Evolutionary conservation across 2,888 invertebrate genomes (phyloP), one percentile per base, ranked within the genome.

Genomic region (Saturnia pavonia): DNA sequence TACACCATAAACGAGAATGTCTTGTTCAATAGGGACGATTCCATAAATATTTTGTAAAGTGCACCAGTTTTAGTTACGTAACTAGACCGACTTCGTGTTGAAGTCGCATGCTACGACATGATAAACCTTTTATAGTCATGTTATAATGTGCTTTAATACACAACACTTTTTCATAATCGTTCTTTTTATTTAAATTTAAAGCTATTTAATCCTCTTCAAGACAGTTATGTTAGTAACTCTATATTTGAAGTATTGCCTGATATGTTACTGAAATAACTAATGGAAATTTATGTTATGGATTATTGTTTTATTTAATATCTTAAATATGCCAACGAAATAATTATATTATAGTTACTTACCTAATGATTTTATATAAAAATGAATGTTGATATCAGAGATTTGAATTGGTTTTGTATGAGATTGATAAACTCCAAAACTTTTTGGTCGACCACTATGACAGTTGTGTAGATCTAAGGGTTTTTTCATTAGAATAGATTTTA

Each of bases 21-120:
- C 57, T 27, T 14, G 2, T 27, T 60, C 25, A 60, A 25, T 27
- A 19, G 57, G 27, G 25, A 27, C 27, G 8, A 12, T 27, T 27
- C 27, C 12, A 54, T 25, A 60, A 27, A 60, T 60, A 16, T 60
- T 27, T 60, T 27, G 25, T 60, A 27, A 60, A 60, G 25, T 60
- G 57, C 57, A 25, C 57, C 27, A 60, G 57, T 27, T 60, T 27
- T 4, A 60, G 57, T 60, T 25, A 60, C 57, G 57, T 60, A 60
- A 60, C 25, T 27, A 60, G 14, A 60, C 27, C 25, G 27, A 60
- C 9, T 60, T 60, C 27, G 25, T 3, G 14, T 27, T 27, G 27
- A 27, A 25, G 25, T 69, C 69, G 65, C 51, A 69, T 57, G 65
- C 25, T 68, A 51, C 25, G 40, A 51, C 27, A 34, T 69, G 48